Percentiles rank a stretch among this genome's conserved stretches.
Conservation (phyloP, 2,888 invertebrate species). For the Lepas anatifera region DNA sequence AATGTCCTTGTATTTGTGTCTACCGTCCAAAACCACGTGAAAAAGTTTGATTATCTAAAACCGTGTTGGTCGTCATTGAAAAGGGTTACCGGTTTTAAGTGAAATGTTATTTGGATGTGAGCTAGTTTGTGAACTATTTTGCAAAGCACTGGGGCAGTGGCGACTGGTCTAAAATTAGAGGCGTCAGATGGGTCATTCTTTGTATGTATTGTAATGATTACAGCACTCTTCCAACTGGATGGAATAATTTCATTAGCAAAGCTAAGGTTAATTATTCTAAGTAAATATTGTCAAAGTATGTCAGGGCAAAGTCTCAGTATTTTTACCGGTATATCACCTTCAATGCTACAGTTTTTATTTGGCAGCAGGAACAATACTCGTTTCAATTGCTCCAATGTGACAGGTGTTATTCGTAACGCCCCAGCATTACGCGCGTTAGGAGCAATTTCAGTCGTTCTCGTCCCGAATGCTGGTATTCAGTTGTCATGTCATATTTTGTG, state of each 20-base stretch:
- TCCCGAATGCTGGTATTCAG: too few species aligned
- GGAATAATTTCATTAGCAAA: neutral
- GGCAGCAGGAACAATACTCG: neutral
- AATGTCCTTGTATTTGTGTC: too few species aligned
- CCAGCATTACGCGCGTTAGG: neutral
- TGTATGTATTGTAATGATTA: neutral
- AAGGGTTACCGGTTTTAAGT: neutral
- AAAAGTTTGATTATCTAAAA: too few species aligned
- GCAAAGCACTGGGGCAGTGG: neutral
- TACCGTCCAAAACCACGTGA: too few species aligned
- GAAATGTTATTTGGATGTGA: neutral
- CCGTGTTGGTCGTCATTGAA: neutral
- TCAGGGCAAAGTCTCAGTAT: too few species aligned
- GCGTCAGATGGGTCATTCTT: neutral
- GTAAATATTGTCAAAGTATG: too few species aligned
- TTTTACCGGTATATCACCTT: too few species aligned
- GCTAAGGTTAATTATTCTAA: too few species aligned
- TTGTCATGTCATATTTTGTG: too few species aligned
- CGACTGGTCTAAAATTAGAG: neutral
- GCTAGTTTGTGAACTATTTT: neutral
- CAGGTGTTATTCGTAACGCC: too few species aligned
- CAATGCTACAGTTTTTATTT: too few species aligned
- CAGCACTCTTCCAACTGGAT: neutral
- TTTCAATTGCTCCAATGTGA: too few species aligned
- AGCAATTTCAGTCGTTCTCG: neutral